Base-by-base conservation (phyloP, 2,113 vertebrate species). In the Triplophysa rosa region DNA sequence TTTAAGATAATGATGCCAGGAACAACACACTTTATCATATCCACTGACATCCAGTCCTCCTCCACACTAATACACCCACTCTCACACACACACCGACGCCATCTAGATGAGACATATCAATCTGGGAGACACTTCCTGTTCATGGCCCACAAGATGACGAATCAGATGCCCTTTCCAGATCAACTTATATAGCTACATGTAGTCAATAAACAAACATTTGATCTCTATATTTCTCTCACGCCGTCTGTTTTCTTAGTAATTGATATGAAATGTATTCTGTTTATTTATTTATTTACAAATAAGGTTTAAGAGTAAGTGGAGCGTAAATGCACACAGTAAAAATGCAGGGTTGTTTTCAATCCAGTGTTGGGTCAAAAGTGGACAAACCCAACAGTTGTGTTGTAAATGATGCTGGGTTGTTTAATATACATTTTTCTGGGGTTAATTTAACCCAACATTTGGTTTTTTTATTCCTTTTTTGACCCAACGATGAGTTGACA, bases 41-140 rank as follows among this genome's bases (percentile, higher is more conserved):
- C 21, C 23, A 37, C 56, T 61, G 37, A 68, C 71, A 80, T 59
- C 52, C 33, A n/a, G 52, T 40, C 14, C 56, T 40, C 24, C 69
- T 21, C 42, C 23, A 62, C 11, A 59, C 76, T 19, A 40, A 40
- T 21, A 29, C 58, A 33, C 65, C 23, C 63, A 45, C 76, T 49
- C 8, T 58, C 61, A 33, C 80, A 42, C 33, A 65, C 19, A 23
- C 10, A 66, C 33, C 33, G 29, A 61, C 2, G n/a, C 21, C 33
- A 47, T 64, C 67, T 65, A 78, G 67, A 71, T 52, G 61, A 56
- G 67, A 77, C 67, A 8, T 77, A 29, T 40, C 58, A 58, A n/a
- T 82, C 66, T 72, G 7, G 54, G 61, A 64, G 68, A 45, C 61
- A 78, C 75, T 72, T 79, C 63, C 72, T 63, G 47, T 78, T 75